Percentiles rank a stretch among this genome's conserved stretches.
Evolutionary conservation across 2,113 vertebrate genomes (phyloP).

Genomic region (Barnardius zonarius): DNA sequence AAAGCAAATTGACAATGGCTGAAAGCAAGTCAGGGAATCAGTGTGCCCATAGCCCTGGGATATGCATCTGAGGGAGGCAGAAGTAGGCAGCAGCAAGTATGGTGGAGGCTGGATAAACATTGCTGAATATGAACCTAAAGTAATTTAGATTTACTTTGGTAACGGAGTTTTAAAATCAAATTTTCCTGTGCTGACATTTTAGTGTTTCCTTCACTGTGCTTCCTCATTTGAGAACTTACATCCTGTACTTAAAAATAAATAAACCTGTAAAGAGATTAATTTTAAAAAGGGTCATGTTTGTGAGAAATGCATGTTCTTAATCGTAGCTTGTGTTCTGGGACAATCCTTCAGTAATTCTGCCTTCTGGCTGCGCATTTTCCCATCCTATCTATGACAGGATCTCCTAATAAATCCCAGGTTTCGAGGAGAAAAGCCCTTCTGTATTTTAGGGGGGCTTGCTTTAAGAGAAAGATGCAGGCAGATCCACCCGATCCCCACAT

Average conservation of each 20-base stretch:
- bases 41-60: neutral
- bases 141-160: neutral
- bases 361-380: neutral
- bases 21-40: neutral
- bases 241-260: neutral
- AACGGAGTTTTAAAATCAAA: neutral
- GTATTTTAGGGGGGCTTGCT: neutral
- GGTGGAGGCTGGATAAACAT: neutral
- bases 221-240: neutral
- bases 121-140: neutral
- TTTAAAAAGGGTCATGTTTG: neutral
- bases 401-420: neutral
- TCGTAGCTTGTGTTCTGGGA: neutral
- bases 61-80: neutral
- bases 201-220: neutral
- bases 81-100: neutral
- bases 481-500: accelerated
- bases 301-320: neutral
- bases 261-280: neutral
- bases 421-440: neutral
- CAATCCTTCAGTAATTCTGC: neutral
- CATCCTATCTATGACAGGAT: neutral
- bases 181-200: neutral
- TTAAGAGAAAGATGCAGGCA: neutral
- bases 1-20: neutral